Percentiles rank a stretch among this genome's conserved stretches.
These are phyloP conservation scores for Pseudomyrmex sp. DNA, from an alignment of 1,140 invertebrate genomes.

Conservation along the genomic window DNA sequence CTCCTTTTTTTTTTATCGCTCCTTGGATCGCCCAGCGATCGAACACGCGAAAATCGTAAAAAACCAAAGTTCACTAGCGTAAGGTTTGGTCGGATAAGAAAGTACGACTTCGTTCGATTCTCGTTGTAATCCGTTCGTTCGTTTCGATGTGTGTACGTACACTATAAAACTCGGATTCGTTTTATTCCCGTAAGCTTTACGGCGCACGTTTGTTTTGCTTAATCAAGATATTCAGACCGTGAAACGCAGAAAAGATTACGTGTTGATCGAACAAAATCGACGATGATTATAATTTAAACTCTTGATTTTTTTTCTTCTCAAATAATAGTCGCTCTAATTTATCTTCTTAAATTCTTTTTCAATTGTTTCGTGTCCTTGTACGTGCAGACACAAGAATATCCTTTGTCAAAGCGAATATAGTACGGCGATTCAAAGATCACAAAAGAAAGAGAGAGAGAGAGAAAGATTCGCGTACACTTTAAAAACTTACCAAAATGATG, in stretches of 20 bases:
- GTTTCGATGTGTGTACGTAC: background rate
- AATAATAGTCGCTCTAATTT: background rate
- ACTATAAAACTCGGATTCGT: background rate
- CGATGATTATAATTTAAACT: no score
- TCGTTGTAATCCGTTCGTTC: constrained; percentile 49
- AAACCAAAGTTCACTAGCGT: constrained; percentile 53
- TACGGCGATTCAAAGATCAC: background rate
- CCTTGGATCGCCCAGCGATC: constrained; percentile 23
- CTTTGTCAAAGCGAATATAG: background rate
- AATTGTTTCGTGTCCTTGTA: background rate
- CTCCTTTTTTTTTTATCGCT: constrained; percentile 67
- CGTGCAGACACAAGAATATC: background rate
- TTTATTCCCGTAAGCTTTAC: background rate
- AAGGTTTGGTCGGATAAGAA: constrained; percentile 49
- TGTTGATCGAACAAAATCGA: background rate
- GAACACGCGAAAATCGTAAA: constrained; percentile 60
- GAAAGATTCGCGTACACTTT: constrained; percentile 18
- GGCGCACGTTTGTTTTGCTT: background rate
- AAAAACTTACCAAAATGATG: constrained; percentile 43
- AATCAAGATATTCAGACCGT: background rate
- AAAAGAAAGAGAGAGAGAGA: no score
- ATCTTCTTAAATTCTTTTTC: background rate
- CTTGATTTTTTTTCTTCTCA: background rate
- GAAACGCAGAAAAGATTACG: no score
- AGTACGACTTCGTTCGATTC: constrained; percentile 46